Conservation (phyloP, 2,113 vertebrate genomes). For the Oophaga pumilio region DNA sequence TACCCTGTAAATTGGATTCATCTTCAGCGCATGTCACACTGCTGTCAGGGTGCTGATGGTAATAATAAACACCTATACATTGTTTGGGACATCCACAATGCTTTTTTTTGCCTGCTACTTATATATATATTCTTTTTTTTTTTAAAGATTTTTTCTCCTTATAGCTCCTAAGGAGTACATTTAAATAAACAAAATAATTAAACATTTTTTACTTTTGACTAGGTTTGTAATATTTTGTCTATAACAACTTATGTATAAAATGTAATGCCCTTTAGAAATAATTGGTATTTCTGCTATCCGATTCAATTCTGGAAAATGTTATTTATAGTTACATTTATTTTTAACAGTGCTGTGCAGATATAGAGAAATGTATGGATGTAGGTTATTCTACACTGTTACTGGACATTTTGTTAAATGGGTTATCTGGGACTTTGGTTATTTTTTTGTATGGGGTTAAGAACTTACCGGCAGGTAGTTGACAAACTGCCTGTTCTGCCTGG, state of each 20-base stretch:
- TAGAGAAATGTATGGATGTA: background rate
- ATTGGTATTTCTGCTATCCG: slow-evolving; percentile 3
- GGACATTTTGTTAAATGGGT: background rate
- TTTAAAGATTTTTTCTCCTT: background rate
- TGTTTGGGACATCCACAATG: background rate
- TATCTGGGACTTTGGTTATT: no score
- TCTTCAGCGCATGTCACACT: slow-evolving; percentile 2
- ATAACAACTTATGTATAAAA: background rate
- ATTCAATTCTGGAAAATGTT: background rate
- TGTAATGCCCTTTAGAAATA: slow-evolving; percentile 2
- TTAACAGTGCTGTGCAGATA: background rate
- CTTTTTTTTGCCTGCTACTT: background rate
- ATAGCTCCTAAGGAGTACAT: background rate
- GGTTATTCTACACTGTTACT: background rate
- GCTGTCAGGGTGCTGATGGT: background rate
- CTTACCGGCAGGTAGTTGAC: no score
- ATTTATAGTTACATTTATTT: background rate
- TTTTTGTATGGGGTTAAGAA: no score
- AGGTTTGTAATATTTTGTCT: background rate
- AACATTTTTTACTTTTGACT: background rate
- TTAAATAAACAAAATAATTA: background rate
- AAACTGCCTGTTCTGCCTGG: no score
- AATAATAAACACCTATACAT: background rate
- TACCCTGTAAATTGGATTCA: slow-evolving; percentile 17
- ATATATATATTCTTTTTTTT: background rate